phyloP scores from a whole-genome alignment of 2,797 vertebrate species.

The Synanceia verrucosa region DNA sequence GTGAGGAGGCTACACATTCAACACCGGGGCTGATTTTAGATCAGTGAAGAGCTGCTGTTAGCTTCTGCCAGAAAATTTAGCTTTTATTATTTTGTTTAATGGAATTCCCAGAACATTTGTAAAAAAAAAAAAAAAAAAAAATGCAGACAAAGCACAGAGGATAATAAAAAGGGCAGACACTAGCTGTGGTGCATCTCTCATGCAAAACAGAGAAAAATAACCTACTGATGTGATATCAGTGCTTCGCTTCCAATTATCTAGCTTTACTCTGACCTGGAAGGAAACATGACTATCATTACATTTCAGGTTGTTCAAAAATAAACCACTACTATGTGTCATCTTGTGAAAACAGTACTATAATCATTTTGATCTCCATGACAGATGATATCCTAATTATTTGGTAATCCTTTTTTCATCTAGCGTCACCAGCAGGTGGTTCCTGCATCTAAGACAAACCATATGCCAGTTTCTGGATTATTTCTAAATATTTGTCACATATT shows the following conservation, averaged over 20 bases:
- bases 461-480: background rate
- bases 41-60: slow-evolving; percentile 16
- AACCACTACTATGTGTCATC: background rate
- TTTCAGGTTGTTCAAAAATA: background rate
- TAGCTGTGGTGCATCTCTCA: background rate
- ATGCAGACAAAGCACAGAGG: background rate
- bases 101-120: background rate
- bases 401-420: background rate
- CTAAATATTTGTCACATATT: background rate
- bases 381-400: background rate
- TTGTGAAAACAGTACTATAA: background rate
- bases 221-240: background rate
- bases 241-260: slow-evolving; percentile 5
- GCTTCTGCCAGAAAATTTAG: slow-evolving; percentile 19
- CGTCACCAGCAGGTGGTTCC: background rate
- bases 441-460: background rate
- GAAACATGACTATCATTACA: background rate
- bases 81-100: slow-evolving; percentile 33
- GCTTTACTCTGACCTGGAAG: background rate
- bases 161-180: slow-evolving; percentile 19
- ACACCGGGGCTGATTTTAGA: slow-evolving; percentile 29
- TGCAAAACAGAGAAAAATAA: background rate
- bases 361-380: background rate
- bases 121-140: too few relatives aligned
- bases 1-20: slow-evolving; percentile 23